Base-by-base conservation (phyloP, 2,113 vertebrate genomes). In the Turnix velox region DNA sequence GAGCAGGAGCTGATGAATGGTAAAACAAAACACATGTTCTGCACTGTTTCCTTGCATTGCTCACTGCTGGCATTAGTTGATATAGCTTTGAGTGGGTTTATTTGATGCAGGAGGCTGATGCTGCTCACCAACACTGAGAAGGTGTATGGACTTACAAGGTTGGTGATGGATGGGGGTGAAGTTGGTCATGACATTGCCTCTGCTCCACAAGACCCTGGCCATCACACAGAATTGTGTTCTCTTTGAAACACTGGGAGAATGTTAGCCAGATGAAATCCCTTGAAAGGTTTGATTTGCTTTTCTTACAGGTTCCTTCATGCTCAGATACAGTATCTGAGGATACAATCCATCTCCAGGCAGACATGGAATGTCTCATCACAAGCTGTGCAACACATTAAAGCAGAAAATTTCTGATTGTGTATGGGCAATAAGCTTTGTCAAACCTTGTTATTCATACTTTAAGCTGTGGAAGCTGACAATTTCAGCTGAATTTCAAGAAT, bases 221-320 rank as follows among this genome's bases (percentile, higher is more conserved):
- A 48, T 12, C 7, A 42, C 24, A 45, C 5, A 5, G 4, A 25
- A 35, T n/a, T n/a, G n/a, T n/a, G n/a, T 73, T 83, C 15, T 80
- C 77, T 84, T 88, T 79, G 75, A 86, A 94, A 63, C 10, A 4
- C 6, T 68, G 42, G n/a, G 43, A 88, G 27, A 24, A 33, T 35
- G 17, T n/a, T 78, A 80, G 52, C 20, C 14, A 42, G 83, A 66
- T 12, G 1, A 93, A 92, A 90, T 67, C 5, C 52, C 35, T 72
- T 82, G 27, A 57, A 87, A 91, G 10, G 12, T 58, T 87, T 90
- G 37, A 72, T 94, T 93, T 93, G 25, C 8, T 87, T 84, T 92
- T 49, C 30, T 91, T 39, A 68, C 46, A 35, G 75, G 10, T 49
- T 87, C 31, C 73, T 84, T 74, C 78, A 49, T 55, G 33, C 39